Percentiles rank a stretch among this genome's conserved stretches.
phyloP scores from a whole-genome alignment of 2,113 vertebrate genomes.

The Vulpes lagopus region DNA sequence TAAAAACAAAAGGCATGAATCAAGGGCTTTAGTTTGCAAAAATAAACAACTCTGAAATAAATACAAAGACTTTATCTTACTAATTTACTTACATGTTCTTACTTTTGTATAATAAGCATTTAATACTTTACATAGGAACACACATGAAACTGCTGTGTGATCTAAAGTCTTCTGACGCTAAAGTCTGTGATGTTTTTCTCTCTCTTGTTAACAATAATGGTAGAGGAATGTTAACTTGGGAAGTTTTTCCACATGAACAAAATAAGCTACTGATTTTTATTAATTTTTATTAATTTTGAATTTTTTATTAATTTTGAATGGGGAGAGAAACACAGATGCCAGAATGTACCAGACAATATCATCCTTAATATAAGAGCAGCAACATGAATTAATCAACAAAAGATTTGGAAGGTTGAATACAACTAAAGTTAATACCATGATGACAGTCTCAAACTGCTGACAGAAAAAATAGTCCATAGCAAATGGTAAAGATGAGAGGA shows the following conservation, averaged over 20 bases:
- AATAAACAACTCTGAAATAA: constrained; percentile 28
- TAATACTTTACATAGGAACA: neutral
- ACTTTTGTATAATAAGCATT: neutral
- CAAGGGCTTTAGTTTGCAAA: neutral
- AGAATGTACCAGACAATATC: neutral
- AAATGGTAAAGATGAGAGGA: neutral
- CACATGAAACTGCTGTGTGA: neutral
- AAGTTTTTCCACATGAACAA: neutral
- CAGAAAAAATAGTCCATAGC: neutral
- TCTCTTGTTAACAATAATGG: neutral
- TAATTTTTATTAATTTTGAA: neutral
- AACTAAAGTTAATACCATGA: neutral
- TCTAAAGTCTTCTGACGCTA: neutral
- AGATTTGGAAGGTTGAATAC: neutral
- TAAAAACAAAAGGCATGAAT: constrained; percentile 77
- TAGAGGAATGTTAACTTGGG: neutral
- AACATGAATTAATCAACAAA: constrained; percentile 27
- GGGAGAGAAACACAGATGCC: neutral
- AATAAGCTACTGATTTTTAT: constrained; percentile 9
- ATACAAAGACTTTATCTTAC: neutral
- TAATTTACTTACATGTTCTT: neutral
- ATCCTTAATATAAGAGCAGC: neutral
- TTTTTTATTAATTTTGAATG: neutral
- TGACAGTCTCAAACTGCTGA: constrained; percentile 1
- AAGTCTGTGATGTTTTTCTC: neutral